Percentiles rank a stretch among this genome's conserved stretches.
Evolutionary conservation across 2,888 invertebrate species (phyloP).

Genomic region (Agonopterix arenella): DNA sequence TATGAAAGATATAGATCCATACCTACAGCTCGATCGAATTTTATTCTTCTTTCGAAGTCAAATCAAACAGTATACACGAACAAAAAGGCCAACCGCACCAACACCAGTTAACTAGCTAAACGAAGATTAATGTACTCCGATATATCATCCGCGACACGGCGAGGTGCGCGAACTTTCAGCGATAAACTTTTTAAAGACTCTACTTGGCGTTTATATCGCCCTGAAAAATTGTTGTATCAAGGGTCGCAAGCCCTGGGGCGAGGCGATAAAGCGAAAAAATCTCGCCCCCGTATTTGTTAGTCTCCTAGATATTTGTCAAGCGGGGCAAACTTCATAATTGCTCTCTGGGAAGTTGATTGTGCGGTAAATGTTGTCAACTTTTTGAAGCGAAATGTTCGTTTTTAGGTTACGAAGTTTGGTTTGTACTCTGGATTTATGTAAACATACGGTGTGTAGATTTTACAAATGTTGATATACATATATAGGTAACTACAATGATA

Average conservation of each 20-base stretch:
- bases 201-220: slow-evolving; percentile 62
- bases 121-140: slow-evolving; percentile 65
- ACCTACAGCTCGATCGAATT: not conserved
- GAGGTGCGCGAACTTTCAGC: slow-evolving; percentile 64
- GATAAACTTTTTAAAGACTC: slow-evolving; percentile 76
- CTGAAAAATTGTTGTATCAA: slow-evolving; percentile 70
- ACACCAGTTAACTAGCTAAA: slow-evolving; percentile 44
- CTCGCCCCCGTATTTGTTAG: slow-evolving; percentile 62
- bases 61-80: not conserved
- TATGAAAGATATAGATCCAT: not conserved
- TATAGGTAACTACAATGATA: too few relatives aligned
- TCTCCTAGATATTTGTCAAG: slow-evolving; percentile 67
- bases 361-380: slow-evolving; percentile 3
- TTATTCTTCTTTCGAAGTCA: not conserved
- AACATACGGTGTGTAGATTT: too few relatives aligned
- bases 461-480: too few relatives aligned
- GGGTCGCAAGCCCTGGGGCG: slow-evolving; percentile 52
- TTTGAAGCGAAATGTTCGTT: not conserved
- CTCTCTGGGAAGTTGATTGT: slow-evolving; percentile 46
- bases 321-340: slow-evolving; percentile 64
- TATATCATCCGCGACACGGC: slow-evolving; percentile 59
- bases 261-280: slow-evolving; percentile 65
- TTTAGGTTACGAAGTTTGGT: not conserved
- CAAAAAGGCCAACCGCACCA: slow-evolving; percentile 30
- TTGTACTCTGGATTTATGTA: too few relatives aligned